Conservation (phyloP, 2,888 invertebrate species). For the Candidula unifasciata region DNA sequence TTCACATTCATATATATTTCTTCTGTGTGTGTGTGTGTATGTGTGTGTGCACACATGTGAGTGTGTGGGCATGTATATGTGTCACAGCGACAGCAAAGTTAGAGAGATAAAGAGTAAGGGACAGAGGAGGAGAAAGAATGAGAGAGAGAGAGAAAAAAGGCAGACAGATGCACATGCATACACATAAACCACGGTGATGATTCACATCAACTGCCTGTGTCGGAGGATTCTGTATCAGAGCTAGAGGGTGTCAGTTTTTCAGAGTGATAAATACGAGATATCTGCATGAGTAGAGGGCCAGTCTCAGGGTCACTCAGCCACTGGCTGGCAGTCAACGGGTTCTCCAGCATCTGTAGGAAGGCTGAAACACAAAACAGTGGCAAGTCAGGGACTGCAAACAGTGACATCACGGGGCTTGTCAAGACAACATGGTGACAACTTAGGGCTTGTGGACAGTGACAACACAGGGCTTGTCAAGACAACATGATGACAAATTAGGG, state of each 20-base stretch:
- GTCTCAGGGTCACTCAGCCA: constrained; percentile 86
- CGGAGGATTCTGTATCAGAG: background rate
- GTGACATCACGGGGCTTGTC: too few species aligned
- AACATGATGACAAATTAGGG: too few species aligned
- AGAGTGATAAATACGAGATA: constrained; percentile 80
- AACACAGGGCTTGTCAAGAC: too few species aligned
- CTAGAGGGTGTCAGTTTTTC: constrained; percentile 69
- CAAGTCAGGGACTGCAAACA: background rate
- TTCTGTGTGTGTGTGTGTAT: too few species aligned
- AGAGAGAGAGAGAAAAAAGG: background rate
- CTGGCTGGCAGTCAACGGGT: constrained; percentile 82
- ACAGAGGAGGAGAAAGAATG: background rate
- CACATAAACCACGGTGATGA: background rate
- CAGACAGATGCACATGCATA: background rate
- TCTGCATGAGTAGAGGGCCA: constrained; percentile 83
- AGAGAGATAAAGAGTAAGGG: background rate
- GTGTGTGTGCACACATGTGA: background rate
- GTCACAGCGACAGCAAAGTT: background rate
- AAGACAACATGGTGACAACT: too few species aligned
- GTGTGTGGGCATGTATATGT: too few species aligned
- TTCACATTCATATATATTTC: too few species aligned
- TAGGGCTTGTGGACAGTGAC: too few species aligned
- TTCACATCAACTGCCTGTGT: constrained; percentile 32
- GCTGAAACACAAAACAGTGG: constrained; percentile 78
- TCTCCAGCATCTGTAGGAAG: constrained; percentile 84